phyloP scores from a whole-genome alignment of 2,797 vertebrate genomes.

The Nannoperca obscura region DNA sequence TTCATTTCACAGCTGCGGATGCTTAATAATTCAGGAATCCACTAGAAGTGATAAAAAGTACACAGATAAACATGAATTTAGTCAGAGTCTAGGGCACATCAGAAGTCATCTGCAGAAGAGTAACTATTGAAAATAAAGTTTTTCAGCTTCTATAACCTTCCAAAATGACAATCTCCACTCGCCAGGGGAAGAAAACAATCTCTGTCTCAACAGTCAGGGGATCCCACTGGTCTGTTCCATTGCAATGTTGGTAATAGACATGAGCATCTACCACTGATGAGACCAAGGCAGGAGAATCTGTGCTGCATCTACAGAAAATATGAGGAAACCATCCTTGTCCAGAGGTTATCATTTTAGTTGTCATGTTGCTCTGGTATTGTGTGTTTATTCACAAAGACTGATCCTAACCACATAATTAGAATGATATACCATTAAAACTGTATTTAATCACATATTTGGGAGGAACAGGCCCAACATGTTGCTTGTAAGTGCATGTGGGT shows the following conservation, averaged over 20 bases:
- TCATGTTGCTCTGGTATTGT: background rate
- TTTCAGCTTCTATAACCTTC: background rate
- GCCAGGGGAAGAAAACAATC: background rate
- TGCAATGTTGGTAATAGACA: background rate
- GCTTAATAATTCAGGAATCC: conserved; percentile 39
- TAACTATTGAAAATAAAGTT: background rate
- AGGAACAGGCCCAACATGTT: background rate
- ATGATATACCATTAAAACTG: background rate
- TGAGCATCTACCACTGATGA: background rate
- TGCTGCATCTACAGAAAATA: background rate
- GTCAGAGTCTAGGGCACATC: conserved; percentile 2
- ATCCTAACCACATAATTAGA: background rate
- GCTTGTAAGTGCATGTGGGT: background rate
- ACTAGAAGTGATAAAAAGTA: conserved; percentile 22
- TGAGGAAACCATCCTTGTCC: background rate
- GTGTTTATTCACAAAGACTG: background rate
- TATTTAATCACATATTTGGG: conserved; percentile 20
- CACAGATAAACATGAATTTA: conserved; percentile 10
- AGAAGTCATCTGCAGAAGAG: conserved; percentile 8
- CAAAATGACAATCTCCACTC: background rate
- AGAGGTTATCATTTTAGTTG: background rate
- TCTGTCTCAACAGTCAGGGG: background rate
- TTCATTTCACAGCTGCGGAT: conserved; percentile 24
- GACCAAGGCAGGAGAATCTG: background rate
- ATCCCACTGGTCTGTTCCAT: background rate